These are phyloP conservation scores for Stenolophus ochropezus DNA, from an alignment of 2,888 invertebrate species.

Conservation along the genomic window DNA sequence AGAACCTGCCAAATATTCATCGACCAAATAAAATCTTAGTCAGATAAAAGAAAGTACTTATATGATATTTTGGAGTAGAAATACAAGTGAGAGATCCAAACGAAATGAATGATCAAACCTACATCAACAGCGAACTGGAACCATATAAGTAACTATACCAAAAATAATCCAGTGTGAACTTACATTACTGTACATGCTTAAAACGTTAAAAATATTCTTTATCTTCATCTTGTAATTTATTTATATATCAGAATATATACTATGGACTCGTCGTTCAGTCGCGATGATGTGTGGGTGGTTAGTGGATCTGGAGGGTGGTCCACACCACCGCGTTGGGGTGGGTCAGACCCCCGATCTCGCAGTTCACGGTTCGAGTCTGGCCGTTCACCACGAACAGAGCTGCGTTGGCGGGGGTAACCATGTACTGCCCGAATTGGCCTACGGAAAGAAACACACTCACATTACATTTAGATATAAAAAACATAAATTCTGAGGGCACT, in stretches of 20 bases:
- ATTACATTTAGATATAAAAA: no score
- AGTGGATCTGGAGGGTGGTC: slow-evolving; percentile 78
- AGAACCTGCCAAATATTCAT: no score
- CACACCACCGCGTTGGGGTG: slow-evolving; percentile 81
- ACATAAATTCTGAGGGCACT: no score
- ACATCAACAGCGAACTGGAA: slow-evolving; percentile 39
- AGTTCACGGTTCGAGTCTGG: slow-evolving; percentile 82
- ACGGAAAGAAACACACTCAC: neutral
- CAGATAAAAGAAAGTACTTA: no score
- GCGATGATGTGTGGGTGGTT: slow-evolving; percentile 64
- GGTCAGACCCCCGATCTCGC: slow-evolving; percentile 82
- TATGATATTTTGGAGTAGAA: no score
- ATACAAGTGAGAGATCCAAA: no score
- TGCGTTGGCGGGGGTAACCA: slow-evolving; percentile 83
- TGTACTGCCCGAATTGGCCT: slow-evolving; percentile 83
- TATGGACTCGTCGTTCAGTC: slow-evolving; percentile 58
- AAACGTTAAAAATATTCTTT: slow-evolving; percentile 58
- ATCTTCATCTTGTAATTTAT: slow-evolving; percentile 48
- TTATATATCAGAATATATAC: slow-evolving; percentile 59
- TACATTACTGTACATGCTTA: slow-evolving; percentile 57
- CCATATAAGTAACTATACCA: slow-evolving; percentile 40
- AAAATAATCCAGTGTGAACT: slow-evolving; percentile 44
- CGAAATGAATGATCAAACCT: neutral
- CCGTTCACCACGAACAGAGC: slow-evolving; percentile 84
- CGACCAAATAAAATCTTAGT: no score